Evolutionary conservation across 2,113 vertebrate genomes (phyloP).

Genomic region (Alosa alosa): DNA sequence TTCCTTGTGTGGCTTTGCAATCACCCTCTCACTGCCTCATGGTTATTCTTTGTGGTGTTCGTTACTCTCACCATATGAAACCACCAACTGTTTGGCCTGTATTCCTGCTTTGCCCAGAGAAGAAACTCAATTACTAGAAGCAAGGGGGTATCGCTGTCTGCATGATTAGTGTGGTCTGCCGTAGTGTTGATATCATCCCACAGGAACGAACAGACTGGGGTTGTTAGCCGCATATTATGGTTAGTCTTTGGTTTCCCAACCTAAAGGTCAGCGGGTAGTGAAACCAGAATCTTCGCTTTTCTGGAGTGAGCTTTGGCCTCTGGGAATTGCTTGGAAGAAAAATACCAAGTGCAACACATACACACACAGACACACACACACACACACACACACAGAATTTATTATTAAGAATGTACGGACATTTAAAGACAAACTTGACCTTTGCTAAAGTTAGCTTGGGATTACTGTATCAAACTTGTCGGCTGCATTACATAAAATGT

Average conservation of each 20-base stretch:
- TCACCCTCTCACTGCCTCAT: background rate
- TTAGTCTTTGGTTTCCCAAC: constrained; percentile 69
- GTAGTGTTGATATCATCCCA: constrained; percentile 67
- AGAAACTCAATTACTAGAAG: constrained; percentile 54
- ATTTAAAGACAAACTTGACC: constrained; percentile 12
- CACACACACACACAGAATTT: constrained; percentile 16
- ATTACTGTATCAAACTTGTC: background rate
- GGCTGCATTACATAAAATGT: background rate
- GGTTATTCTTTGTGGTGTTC: background rate
- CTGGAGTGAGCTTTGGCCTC: constrained; percentile 58
- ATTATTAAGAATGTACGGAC: constrained; percentile 40
- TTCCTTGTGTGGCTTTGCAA: constrained; percentile 10
- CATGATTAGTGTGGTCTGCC: constrained; percentile 58
- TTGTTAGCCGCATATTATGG: constrained; percentile 68
- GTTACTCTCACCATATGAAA: background rate
- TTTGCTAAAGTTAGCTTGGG: background rate
- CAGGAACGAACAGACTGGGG: constrained; percentile 60
- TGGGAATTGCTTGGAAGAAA: constrained; percentile 58
- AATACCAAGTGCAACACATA: constrained; percentile 54
- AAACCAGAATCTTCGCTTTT: constrained; percentile 64
- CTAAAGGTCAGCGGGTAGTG: constrained; percentile 65
- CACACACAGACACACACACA: background rate
- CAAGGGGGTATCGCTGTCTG: constrained; percentile 49
- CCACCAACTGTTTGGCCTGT: constrained; percentile 40
- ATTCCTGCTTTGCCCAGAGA: constrained; percentile 42